Percentiles rank a stretch among this genome's conserved stretches.
These are phyloP conservation scores for Chaetophractus vellerosus DNA, from an alignment of 2,797 vertebrate species.

Conservation along the genomic window DNA sequence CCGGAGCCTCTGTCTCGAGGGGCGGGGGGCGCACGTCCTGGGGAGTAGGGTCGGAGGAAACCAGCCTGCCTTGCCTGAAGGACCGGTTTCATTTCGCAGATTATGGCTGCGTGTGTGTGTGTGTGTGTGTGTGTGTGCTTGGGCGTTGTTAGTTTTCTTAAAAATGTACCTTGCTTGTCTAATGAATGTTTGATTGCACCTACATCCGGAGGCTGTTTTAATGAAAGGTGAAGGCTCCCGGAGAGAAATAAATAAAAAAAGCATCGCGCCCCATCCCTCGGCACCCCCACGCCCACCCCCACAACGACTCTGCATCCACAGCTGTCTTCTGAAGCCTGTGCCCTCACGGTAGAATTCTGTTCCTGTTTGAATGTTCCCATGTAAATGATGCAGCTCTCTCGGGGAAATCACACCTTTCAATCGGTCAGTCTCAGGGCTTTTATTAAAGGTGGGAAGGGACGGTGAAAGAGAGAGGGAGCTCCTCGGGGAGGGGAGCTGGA, in stretches of 20 bases:
- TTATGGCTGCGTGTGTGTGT: constrained; percentile 49
- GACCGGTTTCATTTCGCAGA: constrained; percentile 80
- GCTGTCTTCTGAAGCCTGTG: constrained; percentile 76
- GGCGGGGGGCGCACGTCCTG: background rate
- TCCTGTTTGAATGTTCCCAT: constrained; percentile 71
- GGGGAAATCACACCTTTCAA: constrained; percentile 75
- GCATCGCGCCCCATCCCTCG: background rate
- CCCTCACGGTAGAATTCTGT: constrained; percentile 76
- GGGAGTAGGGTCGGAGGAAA: constrained; percentile 29
- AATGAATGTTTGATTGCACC: constrained; percentile 86
- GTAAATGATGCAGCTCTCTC: constrained; percentile 71
- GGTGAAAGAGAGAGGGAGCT: constrained; percentile 24
- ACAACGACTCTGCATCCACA: constrained; percentile 62
- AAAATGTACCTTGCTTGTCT: constrained; percentile 81
- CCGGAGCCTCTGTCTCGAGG: background rate
- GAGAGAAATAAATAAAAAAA: constrained; percentile 84
- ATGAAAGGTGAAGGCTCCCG: constrained; percentile 81
- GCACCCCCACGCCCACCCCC: background rate
- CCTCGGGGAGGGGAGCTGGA: background rate
- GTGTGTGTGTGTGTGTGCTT: background rate
- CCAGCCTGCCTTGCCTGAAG: constrained; percentile 65
- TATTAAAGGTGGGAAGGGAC: constrained; percentile 64
- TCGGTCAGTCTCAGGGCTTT: constrained; percentile 74
- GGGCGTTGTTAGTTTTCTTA: constrained; percentile 62
- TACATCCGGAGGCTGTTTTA: constrained; percentile 84